These are phyloP conservation scores for Thryonomys swinderianus DNA, from an alignment of 2,113 vertebrate genomes.

Conservation along the genomic window DNA sequence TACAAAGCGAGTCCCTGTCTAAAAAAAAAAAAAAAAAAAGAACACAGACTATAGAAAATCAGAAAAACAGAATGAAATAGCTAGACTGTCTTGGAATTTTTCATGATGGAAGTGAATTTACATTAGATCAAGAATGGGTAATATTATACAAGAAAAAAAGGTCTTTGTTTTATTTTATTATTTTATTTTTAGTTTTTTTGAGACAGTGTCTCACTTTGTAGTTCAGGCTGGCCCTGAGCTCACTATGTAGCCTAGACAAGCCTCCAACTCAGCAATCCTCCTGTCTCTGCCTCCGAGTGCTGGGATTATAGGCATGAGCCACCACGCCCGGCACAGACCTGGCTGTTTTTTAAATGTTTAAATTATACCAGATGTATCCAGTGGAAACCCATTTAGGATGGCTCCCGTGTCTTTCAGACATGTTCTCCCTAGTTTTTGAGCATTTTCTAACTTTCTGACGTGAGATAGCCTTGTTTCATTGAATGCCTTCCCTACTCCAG, in stretches of 20 bases:
- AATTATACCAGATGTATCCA: not conserved
- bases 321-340: not conserved
- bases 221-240: too few relatives aligned
- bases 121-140: not conserved
- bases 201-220: too few relatives aligned
- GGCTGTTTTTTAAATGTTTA: not conserved
- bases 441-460: not conserved
- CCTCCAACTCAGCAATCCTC: too few relatives aligned
- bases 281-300: too few relatives aligned
- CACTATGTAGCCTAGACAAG: too few relatives aligned
- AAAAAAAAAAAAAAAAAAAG: too few relatives aligned
- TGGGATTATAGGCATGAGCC: too few relatives aligned
- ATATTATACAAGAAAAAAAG: not conserved
- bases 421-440: not conserved
- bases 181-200: too few relatives aligned
- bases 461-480: not conserved
- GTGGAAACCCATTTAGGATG: not conserved
- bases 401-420: not conserved
- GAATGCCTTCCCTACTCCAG: not conserved
- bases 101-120: not conserved
- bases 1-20: too few relatives aligned
- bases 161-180: too few relatives aligned
- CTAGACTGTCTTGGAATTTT: not conserved
- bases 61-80: not conserved
- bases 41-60: not conserved